Evolutionary conservation across 2,797 vertebrate species (phyloP), one percentile per base, ranked within the genome.

Genomic region (Hybognathus amarus): DNA sequence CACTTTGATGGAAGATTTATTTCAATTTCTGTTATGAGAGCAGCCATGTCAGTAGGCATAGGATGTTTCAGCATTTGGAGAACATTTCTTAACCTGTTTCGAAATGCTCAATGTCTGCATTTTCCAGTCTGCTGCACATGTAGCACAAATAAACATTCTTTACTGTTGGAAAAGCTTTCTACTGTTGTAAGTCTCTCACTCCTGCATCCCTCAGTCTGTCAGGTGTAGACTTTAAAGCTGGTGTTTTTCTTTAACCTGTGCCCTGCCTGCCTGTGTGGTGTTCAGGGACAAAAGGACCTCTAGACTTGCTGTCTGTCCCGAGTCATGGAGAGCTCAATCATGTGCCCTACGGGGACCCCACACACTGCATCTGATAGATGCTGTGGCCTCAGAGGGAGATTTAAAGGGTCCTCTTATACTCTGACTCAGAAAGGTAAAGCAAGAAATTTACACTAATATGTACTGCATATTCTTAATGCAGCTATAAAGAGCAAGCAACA

Each of bases 221-320:
- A 78, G 56, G 15, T 64, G 45, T 86, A 90, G 45, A 47, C 45
- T 89, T 75, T 88, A 61, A 83, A 84, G 90, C 89, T 92, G 90
- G 92, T 93, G 92, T 93, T 93, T 76, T 95, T 92, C 90, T 93
- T 94, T 92, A 93, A 92, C 92, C 91, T 87, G 87, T 91, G 91
- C 91, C 91, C 91, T 87, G 85, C 87, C 83, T 87, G 88, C 91
- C 24, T 52, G 36, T 88, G 90, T 75, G 63, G 40, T 27, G 59
- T 56, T 70, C 20, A 10, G 76, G 75, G 79, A 76, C 52, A 47
- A 67, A 75, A 50, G 77, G 84, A 88, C 90, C 77, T 50, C 87
- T 79, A 85, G 88, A 85, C 86, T 87, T 87, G 89, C 33, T 68
- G 82, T 85, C 64, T 80, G 66, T 71, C 56, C 85, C 3, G 40